Conservation (phyloP, 2,113 vertebrate genomes). For the Macquaria australasica region DNA sequence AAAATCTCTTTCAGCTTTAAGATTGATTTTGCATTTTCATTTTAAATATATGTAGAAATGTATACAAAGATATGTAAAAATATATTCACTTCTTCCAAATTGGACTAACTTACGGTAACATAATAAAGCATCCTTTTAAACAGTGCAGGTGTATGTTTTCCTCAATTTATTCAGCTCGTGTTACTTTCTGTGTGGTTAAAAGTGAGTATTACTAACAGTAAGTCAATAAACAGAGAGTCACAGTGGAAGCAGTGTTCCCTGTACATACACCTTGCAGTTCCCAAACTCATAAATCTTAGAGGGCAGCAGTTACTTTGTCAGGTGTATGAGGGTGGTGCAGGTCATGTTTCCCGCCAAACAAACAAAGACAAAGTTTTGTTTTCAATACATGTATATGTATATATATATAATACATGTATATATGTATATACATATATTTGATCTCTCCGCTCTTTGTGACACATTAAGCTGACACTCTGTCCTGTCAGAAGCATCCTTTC, state of each 20-base stretch:
- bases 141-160: background rate
- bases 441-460: slow-evolving; percentile 20
- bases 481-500: slow-evolving; percentile 16
- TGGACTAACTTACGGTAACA: background rate
- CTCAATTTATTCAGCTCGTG: background rate
- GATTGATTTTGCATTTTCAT: background rate
- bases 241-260: background rate
- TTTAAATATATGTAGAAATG: background rate
- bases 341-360: slow-evolving; percentile 16
- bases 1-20: background rate
- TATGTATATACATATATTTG: too few relatives aligned
- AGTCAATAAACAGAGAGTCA: background rate
- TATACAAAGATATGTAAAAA: too few relatives aligned
- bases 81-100: background rate
- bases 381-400: slow-evolving; percentile 12
- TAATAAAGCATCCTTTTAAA: background rate
- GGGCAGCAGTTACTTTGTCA: background rate
- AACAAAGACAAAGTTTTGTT: slow-evolving; percentile 15
- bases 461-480: slow-evolving; percentile 6
- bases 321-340: background rate
- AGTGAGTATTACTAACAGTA: background rate
- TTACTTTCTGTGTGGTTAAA: background rate
- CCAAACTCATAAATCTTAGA: background rate
- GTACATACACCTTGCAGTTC: background rate
- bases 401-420: background rate